Conservation (phyloP, 2,888 invertebrate species). For the Crocallis elinguaria region DNA sequence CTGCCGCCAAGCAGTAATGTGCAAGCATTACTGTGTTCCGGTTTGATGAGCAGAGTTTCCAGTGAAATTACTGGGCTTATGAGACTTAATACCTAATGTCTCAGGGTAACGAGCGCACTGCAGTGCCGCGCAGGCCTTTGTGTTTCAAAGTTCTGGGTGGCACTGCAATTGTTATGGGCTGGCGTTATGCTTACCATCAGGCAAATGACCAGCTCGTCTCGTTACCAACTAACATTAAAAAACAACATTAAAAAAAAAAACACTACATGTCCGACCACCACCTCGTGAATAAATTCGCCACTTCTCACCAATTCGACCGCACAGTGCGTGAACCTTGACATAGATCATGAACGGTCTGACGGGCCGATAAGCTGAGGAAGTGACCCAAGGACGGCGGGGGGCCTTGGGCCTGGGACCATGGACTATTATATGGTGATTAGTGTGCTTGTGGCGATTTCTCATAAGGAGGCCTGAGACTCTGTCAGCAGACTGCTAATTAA, state of each 20-base stretch:
- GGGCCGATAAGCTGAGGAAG: slow-evolving; percentile 20
- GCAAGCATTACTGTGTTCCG: no score
- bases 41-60: no score
- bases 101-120: no score
- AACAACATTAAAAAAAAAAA: background rate
- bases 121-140: no score
- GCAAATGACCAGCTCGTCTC: no score
- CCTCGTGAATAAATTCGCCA: slow-evolving; percentile 4
- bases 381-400: slow-evolving; percentile 18
- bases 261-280: background rate
- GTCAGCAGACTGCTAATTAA: background rate
- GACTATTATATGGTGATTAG: slow-evolving; percentile 22
- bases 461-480: background rate
- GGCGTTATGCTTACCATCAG: no score
- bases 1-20: no score
- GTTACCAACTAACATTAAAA: background rate
- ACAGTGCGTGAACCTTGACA: slow-evolving; percentile 22
- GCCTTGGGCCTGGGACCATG: slow-evolving; percentile 16
- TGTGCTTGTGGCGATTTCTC: slow-evolving; percentile 9
- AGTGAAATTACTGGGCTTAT: no score
- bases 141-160: no score
- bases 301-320: background rate
- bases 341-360: slow-evolving; percentile 11
- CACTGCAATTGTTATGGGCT: no score
- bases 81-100: no score